Conservation (phyloP, 1,140 invertebrate species). For the Palaemon carinicauda region DNA sequence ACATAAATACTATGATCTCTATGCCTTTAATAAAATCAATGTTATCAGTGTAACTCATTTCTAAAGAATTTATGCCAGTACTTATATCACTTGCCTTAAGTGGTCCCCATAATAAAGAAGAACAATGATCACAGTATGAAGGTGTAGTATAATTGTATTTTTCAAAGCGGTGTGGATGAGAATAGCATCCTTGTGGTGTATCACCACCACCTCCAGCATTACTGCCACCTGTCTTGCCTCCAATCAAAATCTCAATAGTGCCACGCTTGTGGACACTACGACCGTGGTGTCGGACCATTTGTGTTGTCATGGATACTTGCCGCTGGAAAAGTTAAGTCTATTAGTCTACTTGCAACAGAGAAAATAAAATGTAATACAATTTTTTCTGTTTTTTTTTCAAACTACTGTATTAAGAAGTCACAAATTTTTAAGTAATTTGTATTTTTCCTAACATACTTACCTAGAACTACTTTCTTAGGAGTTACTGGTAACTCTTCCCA, state of each 20-base stretch:
- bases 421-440: too few species aligned
- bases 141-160: slow-evolving; percentile 89
- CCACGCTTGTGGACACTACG: slow-evolving; percentile 87
- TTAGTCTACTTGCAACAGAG: too few species aligned
- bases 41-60: too few species aligned
- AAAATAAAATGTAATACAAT: too few species aligned
- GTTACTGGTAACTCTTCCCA: too few species aligned
- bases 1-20: not conserved
- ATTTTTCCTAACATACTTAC: too few species aligned
- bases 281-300: slow-evolving; percentile 86
- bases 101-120: slow-evolving; percentile 90
- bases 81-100: slow-evolving; percentile 66
- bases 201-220: slow-evolving; percentile 63
- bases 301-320: slow-evolving; percentile 85
- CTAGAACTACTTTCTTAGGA: too few species aligned
- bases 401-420: too few species aligned
- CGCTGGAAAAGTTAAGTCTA: slow-evolving; percentile 68
- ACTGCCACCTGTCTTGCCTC: slow-evolving; percentile 75
- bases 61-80: not conserved
- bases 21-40: too few species aligned
- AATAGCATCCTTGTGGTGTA: slow-evolving; percentile 71
- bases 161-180: slow-evolving; percentile 89
- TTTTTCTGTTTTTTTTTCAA: too few species aligned
- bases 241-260: slow-evolving; percentile 88
- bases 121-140: slow-evolving; percentile 90